Base-by-base conservation (phyloP, 2,888 invertebrate genomes). In the Mallateleia sp. region DNA sequence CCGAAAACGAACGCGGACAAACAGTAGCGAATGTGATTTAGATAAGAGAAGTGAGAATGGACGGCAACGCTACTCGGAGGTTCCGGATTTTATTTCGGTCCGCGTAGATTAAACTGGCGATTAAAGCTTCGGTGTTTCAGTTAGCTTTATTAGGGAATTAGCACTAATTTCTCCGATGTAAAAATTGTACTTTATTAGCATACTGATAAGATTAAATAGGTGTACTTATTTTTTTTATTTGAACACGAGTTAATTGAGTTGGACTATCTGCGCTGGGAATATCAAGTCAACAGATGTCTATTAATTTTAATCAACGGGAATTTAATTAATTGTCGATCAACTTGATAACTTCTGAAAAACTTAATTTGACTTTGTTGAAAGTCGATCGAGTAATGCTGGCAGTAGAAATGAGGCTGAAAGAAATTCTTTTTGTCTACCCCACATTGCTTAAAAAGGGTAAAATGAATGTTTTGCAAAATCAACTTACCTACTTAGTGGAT, bases 111-210 rank as follows among this genome's bases (percentile, higher is more conserved):
- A 62, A 74, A 62, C 15, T 24, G 34, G 14, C n/a, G 74, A 74
- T 74, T 74, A 62, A 52, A 34, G 50, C 18, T 15, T 25, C n/a
- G 62, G 34, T 58, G 25, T 58, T 58, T 74, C 34, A 22, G 45
- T 32, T 15, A n/a, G 22, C 47, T 74, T 60, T 74, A 60, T 47
- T 74, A 22, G n/a, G 32, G 20, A 20, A 60, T 74, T 60, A 74
- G 60, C 72, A 74, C 72, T 50, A 45, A 60, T 74, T 74, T 74
- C 69, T 60, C 60, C 15, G 58, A 15, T 34, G 72, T 34, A 74
- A 74, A 60, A 74, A 74, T 74, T 22, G 32, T 34, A 32, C 72
- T 74, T 50, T 74, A 74, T 74, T 72, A 15, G 60, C 60, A 24
- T 60, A 42, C 32, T 24, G 60, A 74, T 74, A 60, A 74, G 52